Evolutionary conservation across 2,797 vertebrate species (phyloP).

Genomic region (Rousettus madagascariensis): DNA sequence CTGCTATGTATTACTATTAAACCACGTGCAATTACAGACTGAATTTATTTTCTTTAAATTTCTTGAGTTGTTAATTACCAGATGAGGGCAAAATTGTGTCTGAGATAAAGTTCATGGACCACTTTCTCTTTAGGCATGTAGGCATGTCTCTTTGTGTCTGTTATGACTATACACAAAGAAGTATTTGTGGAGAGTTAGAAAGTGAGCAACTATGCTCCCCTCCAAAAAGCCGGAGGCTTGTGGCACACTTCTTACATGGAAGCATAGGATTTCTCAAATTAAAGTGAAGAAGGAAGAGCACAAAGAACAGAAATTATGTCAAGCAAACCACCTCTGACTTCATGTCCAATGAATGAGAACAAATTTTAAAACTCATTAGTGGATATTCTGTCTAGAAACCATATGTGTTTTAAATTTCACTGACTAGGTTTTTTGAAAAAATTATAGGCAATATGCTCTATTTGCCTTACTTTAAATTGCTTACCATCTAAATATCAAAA

Average conservation of each 20-base stretch:
- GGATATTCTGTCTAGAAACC: background rate
- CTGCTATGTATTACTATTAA: background rate
- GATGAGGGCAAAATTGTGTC: background rate
- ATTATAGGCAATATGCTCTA: background rate
- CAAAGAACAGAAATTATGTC: background rate
- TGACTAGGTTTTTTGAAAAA: background rate
- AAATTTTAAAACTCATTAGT: background rate
- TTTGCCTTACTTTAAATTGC: background rate
- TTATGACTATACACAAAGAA: background rate
- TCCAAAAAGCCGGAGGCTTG: background rate
- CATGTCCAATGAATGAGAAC: background rate
- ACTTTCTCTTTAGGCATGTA: background rate
- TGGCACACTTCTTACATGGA: background rate
- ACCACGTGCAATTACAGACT: background rate
- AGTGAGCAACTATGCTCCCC: background rate
- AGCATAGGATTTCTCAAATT: background rate
- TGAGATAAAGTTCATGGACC: background rate
- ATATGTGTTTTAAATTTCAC: constrained; percentile 35
- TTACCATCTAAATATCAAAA: constrained; percentile 7
- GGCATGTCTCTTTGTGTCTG: background rate
- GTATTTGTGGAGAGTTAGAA: background rate
- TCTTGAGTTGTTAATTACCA: constrained; percentile 8
- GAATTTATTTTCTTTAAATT: constrained; percentile 28
- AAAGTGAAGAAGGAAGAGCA: background rate
- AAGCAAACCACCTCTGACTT: background rate